Evolutionary conservation across 23 tunicate species (phyloP).

Genomic region (Trididemnum miniatum): DNA sequence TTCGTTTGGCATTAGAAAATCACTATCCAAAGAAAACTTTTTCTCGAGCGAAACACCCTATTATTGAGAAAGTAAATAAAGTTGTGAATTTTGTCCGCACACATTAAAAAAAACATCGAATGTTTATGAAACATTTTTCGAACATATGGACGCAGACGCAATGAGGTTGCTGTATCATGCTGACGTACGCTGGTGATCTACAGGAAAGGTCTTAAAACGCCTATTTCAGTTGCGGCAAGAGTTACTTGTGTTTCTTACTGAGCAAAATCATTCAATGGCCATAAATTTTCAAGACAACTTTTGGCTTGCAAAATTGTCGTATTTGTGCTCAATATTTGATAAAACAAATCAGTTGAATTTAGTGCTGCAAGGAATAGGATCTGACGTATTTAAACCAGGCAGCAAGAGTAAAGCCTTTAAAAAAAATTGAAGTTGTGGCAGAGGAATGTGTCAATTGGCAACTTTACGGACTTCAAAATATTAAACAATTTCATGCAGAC

Average conservation of each 20-base stretch:
- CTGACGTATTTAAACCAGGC: not conserved
- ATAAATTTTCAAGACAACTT: conserved; percentile 30
- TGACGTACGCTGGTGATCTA: conserved; percentile 44
- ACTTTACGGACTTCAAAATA: conserved; percentile 19
- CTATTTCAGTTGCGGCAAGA: conserved; percentile 39
- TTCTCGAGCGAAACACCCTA: no score
- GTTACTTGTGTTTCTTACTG: conserved; percentile 44
- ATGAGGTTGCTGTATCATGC: conserved; percentile 38
- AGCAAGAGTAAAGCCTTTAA: conserved; percentile 22
- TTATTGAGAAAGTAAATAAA: conserved; percentile 15
- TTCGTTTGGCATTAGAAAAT: no score
- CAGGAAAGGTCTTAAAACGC: conserved; percentile 45
- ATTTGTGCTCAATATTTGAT: conserved; percentile 33
- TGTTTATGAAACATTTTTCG: conserved; percentile 24
- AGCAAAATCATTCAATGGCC: conserved; percentile 31
- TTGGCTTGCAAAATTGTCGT: conserved; percentile 55
- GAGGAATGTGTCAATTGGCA: conserved; percentile 25
- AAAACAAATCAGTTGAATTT: conserved; percentile 32
- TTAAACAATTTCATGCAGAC: conserved; percentile 10
- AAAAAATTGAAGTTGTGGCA: conserved; percentile 36
- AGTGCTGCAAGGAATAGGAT: conserved; percentile 13
- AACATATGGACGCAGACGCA: conserved; percentile 33
- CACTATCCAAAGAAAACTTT: no score
- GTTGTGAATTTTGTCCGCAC: conserved; percentile 31
- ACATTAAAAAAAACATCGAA: conserved; percentile 34